phyloP scores from a whole-genome alignment of 2,113 vertebrate species.

The Mungos mungo region DNA sequence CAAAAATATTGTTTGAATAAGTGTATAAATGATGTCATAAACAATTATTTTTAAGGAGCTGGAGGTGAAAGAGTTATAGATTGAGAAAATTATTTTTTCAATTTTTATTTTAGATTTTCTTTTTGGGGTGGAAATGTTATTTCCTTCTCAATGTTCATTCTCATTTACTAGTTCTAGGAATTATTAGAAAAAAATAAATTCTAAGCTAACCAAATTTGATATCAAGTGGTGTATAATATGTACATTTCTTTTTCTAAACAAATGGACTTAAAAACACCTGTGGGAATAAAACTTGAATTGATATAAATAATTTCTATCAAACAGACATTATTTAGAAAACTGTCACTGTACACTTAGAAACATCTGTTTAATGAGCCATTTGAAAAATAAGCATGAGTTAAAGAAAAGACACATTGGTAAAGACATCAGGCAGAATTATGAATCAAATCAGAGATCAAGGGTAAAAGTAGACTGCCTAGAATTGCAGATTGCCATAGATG shows the following conservation, averaged over 20 bases:
- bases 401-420: background rate
- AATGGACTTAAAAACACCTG: background rate
- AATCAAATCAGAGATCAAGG: background rate
- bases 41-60: background rate
- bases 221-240: background rate
- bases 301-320: background rate
- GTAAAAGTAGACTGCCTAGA: background rate
- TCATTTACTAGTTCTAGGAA: background rate
- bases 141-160: background rate
- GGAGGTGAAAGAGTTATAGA: background rate
- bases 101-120: background rate
- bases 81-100: background rate
- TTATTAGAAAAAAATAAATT: background rate
- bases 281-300: background rate
- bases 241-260: background rate
- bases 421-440: background rate
- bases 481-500: background rate
- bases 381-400: slow-evolving; percentile 6
- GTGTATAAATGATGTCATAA: background rate
- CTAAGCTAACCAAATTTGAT: background rate
- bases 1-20: background rate
- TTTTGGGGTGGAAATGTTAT: background rate
- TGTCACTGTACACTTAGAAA: background rate
- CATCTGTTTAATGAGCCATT: slow-evolving; percentile 51
- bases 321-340: slow-evolving; percentile 20